phyloP scores from a whole-genome alignment of 2,797 vertebrate species.

The Lates japonicus region DNA sequence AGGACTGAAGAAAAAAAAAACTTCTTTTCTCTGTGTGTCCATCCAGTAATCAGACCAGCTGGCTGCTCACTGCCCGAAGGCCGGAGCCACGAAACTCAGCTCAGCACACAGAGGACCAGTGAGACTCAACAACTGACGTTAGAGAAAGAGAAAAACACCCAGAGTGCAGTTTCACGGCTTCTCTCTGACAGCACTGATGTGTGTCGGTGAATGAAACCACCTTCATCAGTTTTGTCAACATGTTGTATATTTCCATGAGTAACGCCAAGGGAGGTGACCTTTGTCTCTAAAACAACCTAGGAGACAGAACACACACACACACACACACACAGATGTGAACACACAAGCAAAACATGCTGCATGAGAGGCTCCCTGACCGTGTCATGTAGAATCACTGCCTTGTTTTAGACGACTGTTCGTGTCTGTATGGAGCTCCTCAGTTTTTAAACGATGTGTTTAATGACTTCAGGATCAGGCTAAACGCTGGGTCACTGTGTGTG shows the following conservation, averaged over 20 bases:
- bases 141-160: background rate
- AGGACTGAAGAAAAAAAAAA: constrained; percentile 1
- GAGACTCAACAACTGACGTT: background rate
- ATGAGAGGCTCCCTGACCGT: constrained; percentile 10
- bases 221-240: constrained; percentile 40
- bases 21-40: background rate
- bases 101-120: background rate
- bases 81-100: constrained; percentile 22
- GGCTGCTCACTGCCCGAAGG: constrained; percentile 11
- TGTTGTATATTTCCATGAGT: constrained; percentile 55
- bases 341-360: constrained; percentile 7
- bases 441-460: too few relatives aligned
- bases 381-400: too few relatives aligned
- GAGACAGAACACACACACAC: too few relatives aligned
- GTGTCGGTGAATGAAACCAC: constrained; percentile 25
- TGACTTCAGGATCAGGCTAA: too few relatives aligned
- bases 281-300: constrained; percentile 68
- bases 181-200: constrained; percentile 12
- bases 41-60: constrained; percentile 14
- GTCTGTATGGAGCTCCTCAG: too few relatives aligned
- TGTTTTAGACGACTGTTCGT: too few relatives aligned
- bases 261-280: constrained; percentile 66
- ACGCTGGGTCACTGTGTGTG: background rate
- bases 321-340: constrained; percentile 34
- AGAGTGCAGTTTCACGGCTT: background rate